phyloP scores from a whole-genome alignment of 2,797 vertebrate species.

The Chanos chanos region DNA sequence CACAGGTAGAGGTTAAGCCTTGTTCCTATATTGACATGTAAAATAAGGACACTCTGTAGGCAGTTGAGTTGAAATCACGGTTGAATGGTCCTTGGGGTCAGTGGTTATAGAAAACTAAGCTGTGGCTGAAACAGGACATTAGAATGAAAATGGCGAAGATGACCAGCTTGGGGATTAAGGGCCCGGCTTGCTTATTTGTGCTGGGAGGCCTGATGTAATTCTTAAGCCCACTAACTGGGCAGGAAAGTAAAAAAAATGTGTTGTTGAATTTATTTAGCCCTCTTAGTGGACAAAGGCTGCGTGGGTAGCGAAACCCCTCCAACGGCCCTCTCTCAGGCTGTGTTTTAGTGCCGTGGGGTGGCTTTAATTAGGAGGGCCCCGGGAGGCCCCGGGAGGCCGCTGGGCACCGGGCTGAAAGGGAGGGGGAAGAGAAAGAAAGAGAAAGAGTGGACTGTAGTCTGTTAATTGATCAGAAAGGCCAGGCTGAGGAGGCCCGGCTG shows the following conservation, averaged over 20 bases:
- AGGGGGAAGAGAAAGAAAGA: not conserved
- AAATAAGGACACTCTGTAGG: slow-evolving; percentile 23
- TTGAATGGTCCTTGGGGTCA: slow-evolving; percentile 32
- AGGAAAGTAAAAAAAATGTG: slow-evolving; percentile 67
- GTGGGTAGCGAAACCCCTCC: slow-evolving; percentile 48
- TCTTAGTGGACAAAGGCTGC: slow-evolving; percentile 62
- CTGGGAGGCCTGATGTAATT: slow-evolving; percentile 61
- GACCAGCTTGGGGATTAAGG: slow-evolving; percentile 66
- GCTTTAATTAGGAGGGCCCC: slow-evolving; percentile 77
- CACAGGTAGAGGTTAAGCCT: slow-evolving; percentile 25
- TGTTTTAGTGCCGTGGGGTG: slow-evolving; percentile 70
- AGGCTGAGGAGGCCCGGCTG: slow-evolving; percentile 60
- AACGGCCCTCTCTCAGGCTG: slow-evolving; percentile 57
- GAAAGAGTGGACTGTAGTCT: slow-evolving; percentile 22
- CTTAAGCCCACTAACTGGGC: slow-evolving; percentile 58
- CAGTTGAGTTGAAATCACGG: slow-evolving; percentile 4
- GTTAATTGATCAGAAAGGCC: slow-evolving; percentile 71
- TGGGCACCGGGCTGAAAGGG: slow-evolving; percentile 65
- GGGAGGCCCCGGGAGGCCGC: slow-evolving; percentile 64
- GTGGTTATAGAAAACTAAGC: slow-evolving; percentile 39
- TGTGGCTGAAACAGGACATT: slow-evolving; percentile 40
- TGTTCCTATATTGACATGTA: slow-evolving; percentile 41
- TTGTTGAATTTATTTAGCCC: slow-evolving; percentile 63
- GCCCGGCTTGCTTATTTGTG: slow-evolving; percentile 56
- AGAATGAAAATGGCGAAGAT: slow-evolving; percentile 44